Evolutionary conservation across 2,113 vertebrate species (phyloP).

Genomic region (Gadus chalcogrammus): DNA sequence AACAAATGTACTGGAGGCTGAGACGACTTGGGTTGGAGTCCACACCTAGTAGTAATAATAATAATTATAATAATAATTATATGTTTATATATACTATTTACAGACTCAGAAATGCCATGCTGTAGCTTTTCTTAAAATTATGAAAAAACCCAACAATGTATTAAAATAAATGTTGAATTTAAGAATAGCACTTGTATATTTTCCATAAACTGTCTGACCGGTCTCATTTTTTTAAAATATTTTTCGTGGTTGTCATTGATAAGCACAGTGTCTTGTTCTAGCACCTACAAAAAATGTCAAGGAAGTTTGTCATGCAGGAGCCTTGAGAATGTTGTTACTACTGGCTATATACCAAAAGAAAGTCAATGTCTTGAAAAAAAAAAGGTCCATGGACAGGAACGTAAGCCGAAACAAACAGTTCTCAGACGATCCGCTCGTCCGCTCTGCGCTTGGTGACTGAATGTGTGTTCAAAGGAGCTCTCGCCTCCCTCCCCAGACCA

Average conservation of each 20-base stretch:
- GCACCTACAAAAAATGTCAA: slow-evolving; percentile 88
- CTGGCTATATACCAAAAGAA: slow-evolving; percentile 80
- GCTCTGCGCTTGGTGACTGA: slow-evolving; percentile 68
- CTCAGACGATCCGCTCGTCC: slow-evolving; percentile 81
- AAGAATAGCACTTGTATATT: slow-evolving; percentile 92
- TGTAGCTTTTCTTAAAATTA: slow-evolving; percentile 94
- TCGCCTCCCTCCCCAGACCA: slow-evolving; percentile 60
- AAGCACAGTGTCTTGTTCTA: slow-evolving; percentile 91
- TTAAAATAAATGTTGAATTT: slow-evolving; percentile 99
- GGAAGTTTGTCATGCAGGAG: slow-evolving; percentile 92
- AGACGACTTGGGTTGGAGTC: slow-evolving; percentile 91
- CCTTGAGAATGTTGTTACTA: slow-evolving; percentile 86
- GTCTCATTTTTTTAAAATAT: slow-evolving; percentile 27
- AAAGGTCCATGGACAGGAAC: slow-evolving; percentile 56
- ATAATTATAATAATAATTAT: slow-evolving; percentile 78
- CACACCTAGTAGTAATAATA: slow-evolving; percentile 87
- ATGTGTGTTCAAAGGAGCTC: slow-evolving; percentile 69
- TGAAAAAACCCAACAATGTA: slow-evolving; percentile 98
- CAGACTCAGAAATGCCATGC: slow-evolving; percentile 97
- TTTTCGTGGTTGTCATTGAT: slow-evolving; percentile 65
- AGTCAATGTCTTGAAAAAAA: slow-evolving; percentile 62
- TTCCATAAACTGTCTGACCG: slow-evolving; percentile 81
- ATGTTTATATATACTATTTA: slow-evolving; percentile 96
- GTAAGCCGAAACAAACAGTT: slow-evolving; percentile 62
- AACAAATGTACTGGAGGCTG: slow-evolving; percentile 87